Evolutionary conservation across 2,797 vertebrate species (phyloP), one percentile per base, ranked within the genome.

Genomic region (Diplodus sargus): DNA sequence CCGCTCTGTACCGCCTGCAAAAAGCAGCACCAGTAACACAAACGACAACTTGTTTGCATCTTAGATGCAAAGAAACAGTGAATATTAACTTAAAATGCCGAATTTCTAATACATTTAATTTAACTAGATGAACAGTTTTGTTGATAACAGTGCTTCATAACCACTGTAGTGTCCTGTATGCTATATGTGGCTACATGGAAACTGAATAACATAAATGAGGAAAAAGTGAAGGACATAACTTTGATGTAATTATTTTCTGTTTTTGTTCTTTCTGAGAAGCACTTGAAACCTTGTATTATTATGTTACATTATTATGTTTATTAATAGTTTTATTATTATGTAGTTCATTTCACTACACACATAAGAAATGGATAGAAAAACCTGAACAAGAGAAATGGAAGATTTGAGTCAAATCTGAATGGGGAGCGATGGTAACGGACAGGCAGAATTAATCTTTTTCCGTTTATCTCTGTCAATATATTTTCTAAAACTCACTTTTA

Each of bases 121-220:
- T 20, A 14, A 45, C 22, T 57, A 20, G 25, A 30, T 51, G 6
- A 47, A 12, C 49, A 53, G 15, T 56, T 54, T 58, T 51, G 34
- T 34, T 34, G 7, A 34, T 34, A 34, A 8, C 10, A 43, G 42
- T 13, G 42, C 42, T 43, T 43, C 10, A 13, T 43, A 43, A 43
- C 42, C 42, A 34, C 30, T 34, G 30, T 34, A 34, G 34, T 23
- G 39, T 20, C 23, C 49, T 25, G 48, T 1, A 58, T 45, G n/a
- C 16, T 5, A 11, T 7, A 25, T 11, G 62, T 64, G 68, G 58
- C 75, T 45, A 12, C 67, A 78, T 72, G 75, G 75, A 78, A 72
- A 85, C 53, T 22, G 25, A 43, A 54, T 49, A 9, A 18, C 43
- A 25, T 13, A 56, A 28, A 48, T 18, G 5, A 20, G 22, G 39